These are phyloP conservation scores for Zelostemma sp. DNA, from an alignment of 1,140 invertebrate species.

Conservation along the genomic window DNA sequence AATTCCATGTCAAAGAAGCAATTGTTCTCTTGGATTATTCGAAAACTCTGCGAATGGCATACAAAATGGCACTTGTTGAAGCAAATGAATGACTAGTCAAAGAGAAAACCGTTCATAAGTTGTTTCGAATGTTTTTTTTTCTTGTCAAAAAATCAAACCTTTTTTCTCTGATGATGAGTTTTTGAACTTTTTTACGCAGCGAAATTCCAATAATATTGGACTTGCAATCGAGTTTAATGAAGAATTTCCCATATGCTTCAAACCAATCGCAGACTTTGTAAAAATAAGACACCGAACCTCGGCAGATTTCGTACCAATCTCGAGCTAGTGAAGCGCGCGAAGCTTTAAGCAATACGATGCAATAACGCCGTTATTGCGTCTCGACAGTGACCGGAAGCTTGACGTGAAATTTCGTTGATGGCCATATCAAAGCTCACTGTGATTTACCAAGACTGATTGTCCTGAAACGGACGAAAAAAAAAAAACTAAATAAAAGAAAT, in stretches of 20 bases:
- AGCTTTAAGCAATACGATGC: constrained; percentile 39
- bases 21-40: constrained; percentile 9
- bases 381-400: constrained; percentile 28
- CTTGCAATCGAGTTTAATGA: too few species aligned
- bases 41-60: constrained; percentile 22
- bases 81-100: constrained; percentile 36
- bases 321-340: constrained; percentile 39
- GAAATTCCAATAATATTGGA: too few species aligned
- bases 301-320: constrained; percentile 32
- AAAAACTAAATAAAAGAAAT: constrained; percentile 16
- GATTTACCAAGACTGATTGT: constrained; percentile 67
- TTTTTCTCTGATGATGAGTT: too few species aligned
- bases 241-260: neutral
- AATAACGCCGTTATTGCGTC: constrained; percentile 35
- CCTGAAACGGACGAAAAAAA: constrained; percentile 47
- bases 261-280: constrained; percentile 13
- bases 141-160: too few species aligned
- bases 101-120: constrained; percentile 37
- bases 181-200: too few species aligned
- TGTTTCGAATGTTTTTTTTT: neutral
- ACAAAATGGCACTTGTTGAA: constrained; percentile 37
- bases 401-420: constrained; percentile 47
- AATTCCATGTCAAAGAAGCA: too few species aligned
- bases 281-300: constrained; percentile 20
- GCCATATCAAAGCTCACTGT: constrained; percentile 69